A percentile compares a stretch with the other conserved stretches of the same genome.
phyloP scores from a whole-genome alignment of 2,888 invertebrate genomes.

The Metacarcinus magister region DNA sequence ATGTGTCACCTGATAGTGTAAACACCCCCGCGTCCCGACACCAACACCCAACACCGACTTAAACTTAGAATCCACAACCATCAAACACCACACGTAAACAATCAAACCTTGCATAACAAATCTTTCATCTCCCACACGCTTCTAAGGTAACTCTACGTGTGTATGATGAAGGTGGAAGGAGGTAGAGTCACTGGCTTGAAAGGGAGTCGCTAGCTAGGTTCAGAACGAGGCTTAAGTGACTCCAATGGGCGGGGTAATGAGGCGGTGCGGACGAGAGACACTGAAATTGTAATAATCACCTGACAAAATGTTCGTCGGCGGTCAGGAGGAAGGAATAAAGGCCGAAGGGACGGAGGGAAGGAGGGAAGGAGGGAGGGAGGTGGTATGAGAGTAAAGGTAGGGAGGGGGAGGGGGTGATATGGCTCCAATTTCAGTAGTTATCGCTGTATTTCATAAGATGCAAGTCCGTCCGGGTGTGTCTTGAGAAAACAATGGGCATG shows the following conservation, averaged over 20 bases:
- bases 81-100: background rate
- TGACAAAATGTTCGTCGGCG: slow-evolving; percentile 57
- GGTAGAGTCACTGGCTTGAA: background rate
- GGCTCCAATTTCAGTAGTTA: slow-evolving; percentile 45
- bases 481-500: background rate
- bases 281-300: slow-evolving; percentile 77
- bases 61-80: background rate
- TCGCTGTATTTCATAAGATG: background rate
- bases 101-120: background rate
- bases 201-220: background rate
- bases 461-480: background rate
- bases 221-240: slow-evolving; percentile 12
- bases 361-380: background rate
- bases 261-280: slow-evolving; percentile 71
- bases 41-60: background rate
- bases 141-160: background rate
- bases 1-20: slow-evolving; percentile 79
- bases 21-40: slow-evolving; percentile 55
- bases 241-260: slow-evolving; percentile 70
- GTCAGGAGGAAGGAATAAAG: slow-evolving; percentile 63
- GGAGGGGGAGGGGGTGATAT: background rate
- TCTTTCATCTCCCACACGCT: background rate
- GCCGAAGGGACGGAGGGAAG: background rate
- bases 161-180: background rate
- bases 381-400: background rate